Evolutionary conservation across 2,797 vertebrate genomes (phyloP), one percentile per base, ranked within the genome.

Genomic region (Rhinophrynus dorsalis): DNA sequence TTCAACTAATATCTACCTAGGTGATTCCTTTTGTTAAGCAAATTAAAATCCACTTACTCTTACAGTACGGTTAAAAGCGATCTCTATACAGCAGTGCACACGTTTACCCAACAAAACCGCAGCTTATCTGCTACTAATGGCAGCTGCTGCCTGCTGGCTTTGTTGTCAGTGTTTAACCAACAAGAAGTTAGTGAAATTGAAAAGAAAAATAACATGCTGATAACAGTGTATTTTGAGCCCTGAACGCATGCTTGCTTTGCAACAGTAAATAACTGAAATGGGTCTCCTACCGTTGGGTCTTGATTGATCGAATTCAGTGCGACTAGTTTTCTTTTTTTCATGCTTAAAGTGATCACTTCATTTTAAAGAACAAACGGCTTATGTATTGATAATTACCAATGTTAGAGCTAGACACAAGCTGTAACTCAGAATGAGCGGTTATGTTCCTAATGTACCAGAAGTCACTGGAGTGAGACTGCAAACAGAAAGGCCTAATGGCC

Each of bases 61-160:
- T n/a, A n/a, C n/a, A n/a, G n/a, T n/a, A n/a, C n/a, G n/a, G n/a
- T n/a, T n/a, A n/a, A n/a, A n/a, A n/a, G n/a, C n/a, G n/a, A n/a
- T n/a, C n/a, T 10, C 9, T 17, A 10, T 24, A n/a, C 38, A 29
- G 6, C 17, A 6, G 15, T 29, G 47, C 10, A 51, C n/a, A 13
- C 37, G 74, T 75, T 67, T 52, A 27, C 51, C 62, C 56, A 65
- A 52, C 54, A 54, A n/a, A n/a, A n/a, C n/a, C n/a, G n/a, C n/a
- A n/a, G n/a, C n/a, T n/a, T n/a, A 47, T 51, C 13, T 70, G 47
- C 57, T 54, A 20, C 66, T 37, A 47, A 55, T 11, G 37, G 70
- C 30, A 47, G 76, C 57, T 18, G 44, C 42, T 23, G 79, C 70
- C 68, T 71, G 76, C 66, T 74, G 69, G 50, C 20, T 71, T 61